Evolutionary conservation across 2,113 vertebrate genomes (phyloP), one percentile per base, ranked within the genome.

Genomic region (Onychostoma macrolepis): DNA sequence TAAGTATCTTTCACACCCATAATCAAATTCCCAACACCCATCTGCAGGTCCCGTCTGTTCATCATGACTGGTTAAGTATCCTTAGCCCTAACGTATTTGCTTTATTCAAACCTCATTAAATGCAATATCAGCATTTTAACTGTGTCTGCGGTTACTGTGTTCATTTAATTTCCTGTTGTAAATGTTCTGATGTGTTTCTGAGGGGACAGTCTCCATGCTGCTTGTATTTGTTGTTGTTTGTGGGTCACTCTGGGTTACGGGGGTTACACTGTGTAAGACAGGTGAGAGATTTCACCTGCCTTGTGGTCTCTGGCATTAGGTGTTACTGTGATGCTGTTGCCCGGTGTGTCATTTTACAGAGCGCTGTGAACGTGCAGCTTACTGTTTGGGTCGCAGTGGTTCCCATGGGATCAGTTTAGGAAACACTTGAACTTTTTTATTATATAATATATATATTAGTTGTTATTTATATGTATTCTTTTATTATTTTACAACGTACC

Each of bases 341-440:
- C 48, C 38, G 2, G 63, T 83, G 53, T 63, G 53, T 67, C 63
- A 30, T 50, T 63, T 69, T 80, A 69, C 50, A 43, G 48, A 26
- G 63, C 17, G 33, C 80, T 87, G 69, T 89, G 75, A 15, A 6
- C 4, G 13, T 67, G 67, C 28, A 36, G 65, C 43, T 63, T 30
- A 74, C 48, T 87, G 78, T 78, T 67, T 86, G 63, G 72, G 80
- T 75, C n/a, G 53, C 8, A 12, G 26, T 41, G 83, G 84, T 83
- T 76, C 53, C 86, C 80, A 83, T 89, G 83, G 78, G 63, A 85
- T 85, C 71, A 13, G 1, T 63, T 87, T 43, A 83, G n/a, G 50
- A 26, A 45, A 53, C 48, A 65, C 58, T 38, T 1, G 17, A 38
- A 38, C 4, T 63, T 9, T 69, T 85, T 67, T 30, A 80, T 80